Conservation (phyloP, 2,888 invertebrate species). For the Caenorhabditis sulstoni region DNA sequence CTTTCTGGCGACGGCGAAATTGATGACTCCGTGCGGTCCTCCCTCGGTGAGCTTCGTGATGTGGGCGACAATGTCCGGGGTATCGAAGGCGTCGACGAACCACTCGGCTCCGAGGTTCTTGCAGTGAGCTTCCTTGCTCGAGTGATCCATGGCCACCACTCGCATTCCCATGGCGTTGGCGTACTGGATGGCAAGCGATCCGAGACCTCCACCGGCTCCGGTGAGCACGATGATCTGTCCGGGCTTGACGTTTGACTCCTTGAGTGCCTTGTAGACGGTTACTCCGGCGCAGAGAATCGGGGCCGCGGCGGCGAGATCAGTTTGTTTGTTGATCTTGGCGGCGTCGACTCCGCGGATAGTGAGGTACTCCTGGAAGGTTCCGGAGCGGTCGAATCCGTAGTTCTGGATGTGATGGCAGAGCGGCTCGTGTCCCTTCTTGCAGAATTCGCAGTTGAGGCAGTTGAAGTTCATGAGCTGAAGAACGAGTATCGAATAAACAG, state of each 20-base stretch:
- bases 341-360: constrained; percentile 64
- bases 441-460: constrained; percentile 68
- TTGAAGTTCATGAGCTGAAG: constrained; percentile 68
- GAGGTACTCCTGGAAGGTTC: constrained; percentile 71
- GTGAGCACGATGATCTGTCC: constrained; percentile 69
- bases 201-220: constrained; percentile 72
- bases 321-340: constrained; percentile 51
- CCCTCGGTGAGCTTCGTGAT: constrained; percentile 65
- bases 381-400: constrained; percentile 56
- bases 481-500: constrained; percentile 10
- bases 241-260: constrained; percentile 64
- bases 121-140: constrained; percentile 60
- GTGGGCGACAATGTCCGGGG: constrained; percentile 52
- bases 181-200: constrained; percentile 68
- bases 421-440: constrained; percentile 67
- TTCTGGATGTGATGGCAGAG: constrained; percentile 61
- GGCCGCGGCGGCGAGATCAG: constrained; percentile 63
- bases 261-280: constrained; percentile 69
- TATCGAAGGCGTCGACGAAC: constrained; percentile 62
- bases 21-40: constrained; percentile 69
- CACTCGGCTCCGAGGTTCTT: constrained; percentile 63
- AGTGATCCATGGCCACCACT: constrained; percentile 68
- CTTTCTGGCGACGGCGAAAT: constrained; percentile 61
- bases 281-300: constrained; percentile 71
- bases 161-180: constrained; percentile 70